Base-by-base conservation (phyloP, 2,888 invertebrate genomes). In the Drosophila pseudotakahashii region DNA sequence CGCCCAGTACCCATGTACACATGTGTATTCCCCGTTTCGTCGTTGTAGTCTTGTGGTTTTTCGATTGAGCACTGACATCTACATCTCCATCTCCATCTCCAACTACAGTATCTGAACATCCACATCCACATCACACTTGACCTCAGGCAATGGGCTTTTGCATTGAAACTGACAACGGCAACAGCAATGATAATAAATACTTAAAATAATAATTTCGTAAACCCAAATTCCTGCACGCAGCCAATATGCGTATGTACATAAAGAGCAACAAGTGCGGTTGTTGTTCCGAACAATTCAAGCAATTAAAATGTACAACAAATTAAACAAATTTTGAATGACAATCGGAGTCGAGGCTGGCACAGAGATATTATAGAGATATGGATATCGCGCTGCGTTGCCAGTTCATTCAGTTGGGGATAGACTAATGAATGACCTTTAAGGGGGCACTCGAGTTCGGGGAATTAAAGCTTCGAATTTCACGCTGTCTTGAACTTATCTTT, bases 291-390 rank as follows among this genome's bases (percentile, higher is more conserved):
- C 68, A 63, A 72, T 64, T 53, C 64, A 63, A 81, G 69, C 80
- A 81, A 82, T 88, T 88, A 74, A 88, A 79, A 85, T 81, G 72
- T 79, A 63, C 73, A 68, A 76, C 73, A 71, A 79, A 85, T 88
- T 88, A 73, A 73, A 79, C 53, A 71, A 71, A 71, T 71, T 64
- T 81, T 85, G 80, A 88, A 77, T 85, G 82, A 82, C 88, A 82
- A 74, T 53, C 44, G 72, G 60, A 60, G 61, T 61, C 53, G 60
- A 73, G 57, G 67, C 57, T 67, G 47, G 23, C 34, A 69, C 36
- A 54, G 41, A 68, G 54, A 47, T 62, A 62, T 34, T 19, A 64
- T 51, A 45, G 30, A 64, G 50, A 57, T 60, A 60, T 30, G 44
- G 34, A 34, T 34, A 34, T 34, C 11, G 39, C 34, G 42, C 34